phyloP scores from a whole-genome alignment of 2,113 vertebrate species.

The Poeciliopsis turrubarensis region DNA sequence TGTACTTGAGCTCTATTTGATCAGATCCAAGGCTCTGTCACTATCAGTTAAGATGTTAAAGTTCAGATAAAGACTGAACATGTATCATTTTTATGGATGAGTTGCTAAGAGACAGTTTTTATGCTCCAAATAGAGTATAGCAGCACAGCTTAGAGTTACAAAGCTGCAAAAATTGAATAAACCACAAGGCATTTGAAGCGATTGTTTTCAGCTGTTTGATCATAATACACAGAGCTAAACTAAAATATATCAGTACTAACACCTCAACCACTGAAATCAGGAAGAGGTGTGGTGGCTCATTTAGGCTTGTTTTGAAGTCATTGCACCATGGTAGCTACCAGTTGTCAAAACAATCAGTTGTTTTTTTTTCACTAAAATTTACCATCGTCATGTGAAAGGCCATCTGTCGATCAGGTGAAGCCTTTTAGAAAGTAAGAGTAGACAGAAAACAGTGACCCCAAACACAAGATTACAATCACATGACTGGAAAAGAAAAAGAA shows the following conservation, averaged over 20 bases:
- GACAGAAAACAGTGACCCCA: neutral
- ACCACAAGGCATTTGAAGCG: neutral
- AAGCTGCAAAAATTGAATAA: too few relatives aligned
- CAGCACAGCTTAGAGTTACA: too few relatives aligned
- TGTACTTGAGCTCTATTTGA: neutral
- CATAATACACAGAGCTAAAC: neutral
- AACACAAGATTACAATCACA: neutral
- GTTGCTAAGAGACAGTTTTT: neutral
- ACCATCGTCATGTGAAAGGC: too few relatives aligned
- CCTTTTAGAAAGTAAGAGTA: neutral
- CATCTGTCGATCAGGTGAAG: neutral
- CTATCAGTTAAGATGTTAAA: neutral
- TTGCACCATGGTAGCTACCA: neutral
- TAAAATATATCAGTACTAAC: neutral
- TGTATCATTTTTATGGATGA: neutral
- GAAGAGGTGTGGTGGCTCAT: neutral
- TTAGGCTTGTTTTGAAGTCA: neutral
- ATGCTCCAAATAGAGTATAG: too few relatives aligned
- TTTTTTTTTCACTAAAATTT: neutral
- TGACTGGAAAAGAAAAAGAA: neutral
- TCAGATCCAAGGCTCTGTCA: neutral
- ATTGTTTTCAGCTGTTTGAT: neutral
- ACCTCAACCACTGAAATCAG: neutral
- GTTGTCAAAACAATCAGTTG: neutral
- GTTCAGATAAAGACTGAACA: neutral